phyloP scores from a whole-genome alignment of 1,140 invertebrate species.

The Oncopodura yosiiana region DNA sequence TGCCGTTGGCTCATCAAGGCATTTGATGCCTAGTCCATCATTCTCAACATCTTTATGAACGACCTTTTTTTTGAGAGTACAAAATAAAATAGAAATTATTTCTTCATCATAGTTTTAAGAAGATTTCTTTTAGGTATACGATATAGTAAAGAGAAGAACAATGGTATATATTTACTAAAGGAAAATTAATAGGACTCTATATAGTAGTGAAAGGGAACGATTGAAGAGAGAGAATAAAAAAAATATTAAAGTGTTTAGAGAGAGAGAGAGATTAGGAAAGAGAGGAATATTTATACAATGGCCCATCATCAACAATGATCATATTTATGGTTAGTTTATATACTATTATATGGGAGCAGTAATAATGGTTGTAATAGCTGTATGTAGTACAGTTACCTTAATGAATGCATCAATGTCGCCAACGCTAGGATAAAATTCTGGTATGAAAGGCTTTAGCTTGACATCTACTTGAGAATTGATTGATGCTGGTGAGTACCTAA shows the following conservation, averaged over 20 bases:
- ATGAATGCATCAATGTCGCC: slow-evolving; percentile 97
- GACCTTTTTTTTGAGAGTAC: no score
- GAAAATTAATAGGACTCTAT: not conserved
- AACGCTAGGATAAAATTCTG: slow-evolving; percentile 93
- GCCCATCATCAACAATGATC: no score
- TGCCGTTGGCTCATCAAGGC: slow-evolving; percentile 88
- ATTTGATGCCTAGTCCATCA: slow-evolving; percentile 65
- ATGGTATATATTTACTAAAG: not conserved
- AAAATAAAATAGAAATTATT: no score
- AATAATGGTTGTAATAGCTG: no score
- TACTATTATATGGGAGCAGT: no score
- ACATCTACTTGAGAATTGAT: slow-evolving; percentile 82
- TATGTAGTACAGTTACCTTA: no score
- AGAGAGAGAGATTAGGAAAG: no score
- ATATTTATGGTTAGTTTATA: no score
- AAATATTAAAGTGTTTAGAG: no score
- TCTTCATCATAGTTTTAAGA: no score
- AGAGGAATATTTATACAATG: no score
- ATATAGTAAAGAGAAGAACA: slow-evolving; percentile 33
- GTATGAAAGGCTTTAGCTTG: slow-evolving; percentile 86
- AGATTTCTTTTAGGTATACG: slow-evolving; percentile 9
- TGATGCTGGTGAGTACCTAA: slow-evolving; percentile 65
- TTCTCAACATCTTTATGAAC: slow-evolving; percentile 62
- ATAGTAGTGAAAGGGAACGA: not conserved
- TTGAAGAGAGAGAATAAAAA: no score